Base-by-base conservation (phyloP, 2,113 vertebrate genomes). In the Chionomys nivalis region DNA sequence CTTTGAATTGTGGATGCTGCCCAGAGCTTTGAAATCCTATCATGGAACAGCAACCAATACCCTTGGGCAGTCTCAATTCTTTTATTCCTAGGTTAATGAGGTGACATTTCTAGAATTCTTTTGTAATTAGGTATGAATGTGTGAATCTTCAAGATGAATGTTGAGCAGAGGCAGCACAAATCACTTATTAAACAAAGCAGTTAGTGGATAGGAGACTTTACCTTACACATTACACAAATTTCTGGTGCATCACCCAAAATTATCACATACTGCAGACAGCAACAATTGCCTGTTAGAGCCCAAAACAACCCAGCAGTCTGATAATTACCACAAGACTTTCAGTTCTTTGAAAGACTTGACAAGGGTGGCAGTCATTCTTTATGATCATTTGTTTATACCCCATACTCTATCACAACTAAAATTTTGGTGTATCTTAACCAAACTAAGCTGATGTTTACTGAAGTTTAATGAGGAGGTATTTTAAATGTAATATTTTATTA, bases 191-290 rank as follows among this genome's bases (percentile, higher is more conserved):
- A 63, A 90, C 7, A 77, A 89, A 89, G 7, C 12, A 49, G 63
- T 82, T 42, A 78, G 7, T 55, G 33, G 13, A 1, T 39, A 63
- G 58, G 79, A 87, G 21, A 79, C 1, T 55, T 11, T 24, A 7
- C 3, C 12, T 36, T 21, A 55, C 3, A 75, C 24, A 6, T 13
- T 4, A 58, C 61, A 8, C 11, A 23, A 83, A 63, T 87, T 76
- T 16, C 13, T 39, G 39, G 14, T 82, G 24, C 17, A 14, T 19
- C 72, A 19, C 65, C 36, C 12, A 31, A 36, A 9, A 44, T 13
- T 1, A 36, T 3, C 12, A 31, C 75, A 3, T 28, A 36, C 2
- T 26, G 8, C 0, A 61, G 0, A 77, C 0, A 58, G 3, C 10
- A 63, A 47, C 44, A 28, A 21, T 31, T 73, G 52, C 0, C 0